A percentile compares a stretch with the other conserved stretches of the same genome.
Conservation (phyloP, 2,797 vertebrate species). For the Hyperoplus lanceolatus region DNA sequence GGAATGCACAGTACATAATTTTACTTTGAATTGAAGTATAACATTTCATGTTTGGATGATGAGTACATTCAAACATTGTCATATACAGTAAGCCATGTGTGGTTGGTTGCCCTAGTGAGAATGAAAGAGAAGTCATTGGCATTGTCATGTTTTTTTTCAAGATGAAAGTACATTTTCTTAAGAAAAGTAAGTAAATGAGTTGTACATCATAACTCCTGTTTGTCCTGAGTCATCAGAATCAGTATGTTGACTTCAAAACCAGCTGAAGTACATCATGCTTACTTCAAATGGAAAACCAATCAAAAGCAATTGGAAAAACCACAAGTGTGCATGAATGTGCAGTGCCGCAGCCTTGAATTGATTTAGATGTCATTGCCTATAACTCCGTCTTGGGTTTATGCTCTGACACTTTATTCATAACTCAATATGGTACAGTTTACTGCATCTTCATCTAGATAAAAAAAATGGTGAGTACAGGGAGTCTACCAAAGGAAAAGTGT, state of each 20-base stretch:
- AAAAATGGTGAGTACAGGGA: background rate
- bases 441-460: background rate
- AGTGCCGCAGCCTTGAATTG: conserved; percentile 5
- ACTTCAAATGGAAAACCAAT: background rate
- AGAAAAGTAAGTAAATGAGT: background rate
- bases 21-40: background rate
- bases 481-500: background rate
- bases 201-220: background rate
- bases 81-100: background rate
- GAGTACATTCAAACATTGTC: background rate
- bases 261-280: background rate
- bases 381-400: background rate
- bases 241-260: background rate
- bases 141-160: background rate
- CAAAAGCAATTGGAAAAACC: background rate
- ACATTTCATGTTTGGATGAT: background rate
- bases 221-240: background rate
- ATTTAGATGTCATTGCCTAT: background rate
- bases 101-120: background rate
- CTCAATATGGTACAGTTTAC: background rate
- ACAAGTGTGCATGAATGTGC: conserved; percentile 7
- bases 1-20: background rate
- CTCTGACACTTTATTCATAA: background rate
- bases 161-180: background rate
- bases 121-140: background rate